Evolutionary conservation across 2,888 invertebrate species (phyloP), one percentile per base, ranked within the genome.

Genomic region (Phengaris arion): DNA sequence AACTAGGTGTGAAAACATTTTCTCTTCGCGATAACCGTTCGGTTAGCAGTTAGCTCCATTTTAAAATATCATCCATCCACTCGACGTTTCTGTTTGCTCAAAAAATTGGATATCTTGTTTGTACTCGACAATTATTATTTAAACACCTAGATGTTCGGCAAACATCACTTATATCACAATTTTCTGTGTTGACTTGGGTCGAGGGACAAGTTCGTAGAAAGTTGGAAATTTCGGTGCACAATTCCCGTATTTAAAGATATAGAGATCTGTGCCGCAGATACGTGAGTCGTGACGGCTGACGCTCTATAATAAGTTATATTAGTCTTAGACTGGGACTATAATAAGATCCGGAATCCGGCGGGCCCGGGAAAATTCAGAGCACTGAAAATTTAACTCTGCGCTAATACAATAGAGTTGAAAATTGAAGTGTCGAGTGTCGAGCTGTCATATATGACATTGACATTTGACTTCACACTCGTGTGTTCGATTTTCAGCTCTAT

Each of bases 91-190:
- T 48, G 69, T 48, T 69, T 69, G 48, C 13, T 48, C 68, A 69
- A 69, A 69, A 68, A 69, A 69, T 69, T 69, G 68, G 69, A 48
- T 8, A n/a, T 69, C n/a, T 59, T 69, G 69, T 69, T 69, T 69
- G 69, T 48, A 8, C 69, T 48, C 69, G 69, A 69, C 69, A 48
- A n/a, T n/a, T 4, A 46, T 69, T 69, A 69, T 69, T 69, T 69
- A 48, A 48, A 69, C 48, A 69, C 69, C 10, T 69, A 69, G 69
- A 48, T 48, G 3, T 46, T 48, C 46, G 13, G 48, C 69, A 69
- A 69, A 69, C 48, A 69, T 45, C 64, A 64, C 64, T 35, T 45
- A 35, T 64, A 45, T 64, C 45, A 64, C 13, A 64, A 22, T 12
- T 59, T 22, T 22, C 12, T 64, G 12, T 48, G 59, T 59, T 59